Percentiles rank a stretch among this genome's conserved stretches.
Evolutionary conservation across 2,888 invertebrate genomes (phyloP).

Genomic region (Glaucopsyche alexis): DNA sequence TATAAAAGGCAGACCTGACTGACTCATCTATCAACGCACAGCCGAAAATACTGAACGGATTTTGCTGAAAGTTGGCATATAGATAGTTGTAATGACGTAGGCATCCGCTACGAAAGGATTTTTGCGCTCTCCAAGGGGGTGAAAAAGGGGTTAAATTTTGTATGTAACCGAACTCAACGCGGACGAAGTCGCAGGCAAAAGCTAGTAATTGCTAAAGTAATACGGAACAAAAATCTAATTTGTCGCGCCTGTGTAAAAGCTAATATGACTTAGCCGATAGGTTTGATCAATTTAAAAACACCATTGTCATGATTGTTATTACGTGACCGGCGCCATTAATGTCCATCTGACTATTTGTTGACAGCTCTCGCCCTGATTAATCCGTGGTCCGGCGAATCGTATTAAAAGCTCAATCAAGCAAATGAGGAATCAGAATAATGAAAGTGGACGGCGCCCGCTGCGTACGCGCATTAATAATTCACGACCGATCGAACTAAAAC

Average conservation of each 20-base stretch:
- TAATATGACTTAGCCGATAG: conserved; percentile 22
- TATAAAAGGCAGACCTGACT: no score
- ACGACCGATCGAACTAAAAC: conserved; percentile 65
- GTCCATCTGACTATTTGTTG: conserved; percentile 60
- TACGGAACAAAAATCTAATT: background rate
- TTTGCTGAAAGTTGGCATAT: no score
- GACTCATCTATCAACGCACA: no score
- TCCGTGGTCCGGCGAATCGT: conserved; percentile 72
- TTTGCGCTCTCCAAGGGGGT: no score
- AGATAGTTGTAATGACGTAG: no score
- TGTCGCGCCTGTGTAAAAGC: conserved; percentile 18
- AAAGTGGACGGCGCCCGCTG: conserved; percentile 66
- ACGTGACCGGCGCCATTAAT: conserved; percentile 71
- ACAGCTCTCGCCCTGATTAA: conserved; percentile 71
- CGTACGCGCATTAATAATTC: conserved; percentile 79
- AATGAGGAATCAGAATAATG: conserved; percentile 80
- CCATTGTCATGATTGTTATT: conserved; percentile 61
- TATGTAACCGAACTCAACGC: no score
- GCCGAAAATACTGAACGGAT: no score
- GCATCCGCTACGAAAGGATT: no score
- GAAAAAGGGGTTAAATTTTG: no score
- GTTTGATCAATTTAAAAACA: conserved; percentile 51
- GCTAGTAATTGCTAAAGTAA: background rate
- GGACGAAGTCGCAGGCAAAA: no score
- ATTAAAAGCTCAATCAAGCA: conserved; percentile 80